Base-by-base conservation (phyloP, 1,140 invertebrate genomes). In the Atta texana region DNA sequence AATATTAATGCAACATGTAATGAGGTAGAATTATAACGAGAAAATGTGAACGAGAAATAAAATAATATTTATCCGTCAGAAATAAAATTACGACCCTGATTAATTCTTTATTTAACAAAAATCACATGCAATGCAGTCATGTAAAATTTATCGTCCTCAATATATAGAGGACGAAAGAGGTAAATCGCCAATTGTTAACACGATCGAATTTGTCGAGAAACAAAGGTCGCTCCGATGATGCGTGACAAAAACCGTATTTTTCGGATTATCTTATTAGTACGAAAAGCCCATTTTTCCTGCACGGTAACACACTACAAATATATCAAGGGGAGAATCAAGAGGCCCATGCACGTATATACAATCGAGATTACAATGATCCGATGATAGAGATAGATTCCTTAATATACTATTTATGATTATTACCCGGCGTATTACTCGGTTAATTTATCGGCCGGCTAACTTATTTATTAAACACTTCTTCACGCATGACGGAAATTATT, bases 401-500 rank as follows among this genome's bases (percentile, higher is more conserved):
- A 87, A 85, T 84, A 87, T 66, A 61, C 28, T 44, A 49, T 91
- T 91, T 91, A 91, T 55, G 85, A 78, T 85, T 89, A 80, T 91
- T 69, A 24, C 66, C 87, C 81, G 85, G 16, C 71, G 81, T 77
- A 91, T 91, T 85, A 85, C 39, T 21, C 24, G 44, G 7, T 8
- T 84, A 63, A 49, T 61, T 84, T 84, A 63, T 49, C 18, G 16
- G 31, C 31, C 10, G 61, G 10, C 55, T n/a, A 49, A 16, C 76
- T 34, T 34, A 34, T 34, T 90, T 87, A 91, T 91, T 85, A 82
- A 80, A 28, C 55, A 24, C 84, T 74, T 82, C 44, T 57, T 53
- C 18, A 21, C 64, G 49, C 63, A 87, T 21, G 53, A 39, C 6
- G 18, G 12, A 81, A 77, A 57, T 86, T 78, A 57, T 86, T 78